Evolutionary conservation across 2,113 vertebrate genomes (phyloP), one percentile per base, ranked within the genome.

Genomic region (Tragelaphus strepsiceros): DNA sequence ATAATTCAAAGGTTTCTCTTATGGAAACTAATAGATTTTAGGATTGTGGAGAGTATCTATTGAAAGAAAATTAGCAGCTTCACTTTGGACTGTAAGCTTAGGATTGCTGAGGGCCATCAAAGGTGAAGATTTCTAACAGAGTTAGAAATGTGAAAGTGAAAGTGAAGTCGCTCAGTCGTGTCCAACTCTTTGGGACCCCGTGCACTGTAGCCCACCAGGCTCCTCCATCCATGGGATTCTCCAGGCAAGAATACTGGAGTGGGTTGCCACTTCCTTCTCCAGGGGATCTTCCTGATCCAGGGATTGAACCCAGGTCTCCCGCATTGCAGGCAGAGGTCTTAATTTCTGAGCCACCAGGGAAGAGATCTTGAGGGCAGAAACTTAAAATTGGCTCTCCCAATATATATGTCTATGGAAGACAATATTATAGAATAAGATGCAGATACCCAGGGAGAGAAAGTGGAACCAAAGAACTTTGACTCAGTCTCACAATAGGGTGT

Each of bases 31-130:
- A 81, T 30, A 94, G 15, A 90, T 82, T 71, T 88, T 35, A 74
- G 83, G 28, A 82, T 64, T 85, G n/a, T 26, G 6, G 28, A 89
- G 15, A 9, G 28, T 84, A 17, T 35, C 62, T 58, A 89, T 1
- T 67, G 24, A 62, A 89, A 83, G 56, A 97, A 87, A 90, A 92
- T 87, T 51, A 96, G 78, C 16, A 21, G 51, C 89, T 90, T 93
- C 13, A 80, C 84, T 93, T 78, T 43, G 58, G 13, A 88, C 19
- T 59, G 5, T 92, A 26, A 89, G 80, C 89, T 92, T 30, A 90
- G 10, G 39, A 58, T 54, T 74, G 43, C 13, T 81, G 59, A 81
- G 21, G 16, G 54, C 14, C 59, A 93, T 74, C 54, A 95, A 56
- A 93, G 28, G 43, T 54, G 22, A 16, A 85, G 49, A 94, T 77